Evolutionary conservation across 2,113 vertebrate genomes (phyloP).

Genomic region (Anguilla rostrata): DNA sequence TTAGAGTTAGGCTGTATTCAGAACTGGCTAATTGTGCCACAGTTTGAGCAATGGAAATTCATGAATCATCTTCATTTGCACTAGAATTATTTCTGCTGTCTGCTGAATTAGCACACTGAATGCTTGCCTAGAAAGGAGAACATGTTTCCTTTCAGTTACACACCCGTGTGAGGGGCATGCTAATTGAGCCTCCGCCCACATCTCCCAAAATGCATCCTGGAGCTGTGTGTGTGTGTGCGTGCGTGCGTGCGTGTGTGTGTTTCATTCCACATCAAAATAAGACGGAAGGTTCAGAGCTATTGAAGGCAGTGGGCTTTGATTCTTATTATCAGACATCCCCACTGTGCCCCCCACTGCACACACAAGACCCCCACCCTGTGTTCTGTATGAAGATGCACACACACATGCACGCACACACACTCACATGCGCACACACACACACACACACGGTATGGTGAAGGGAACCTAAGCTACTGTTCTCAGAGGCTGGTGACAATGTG

Average conservation of each 20-base stretch:
- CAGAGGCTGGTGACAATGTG: not conserved
- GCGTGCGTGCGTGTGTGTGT: not conserved
- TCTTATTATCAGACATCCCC: not conserved
- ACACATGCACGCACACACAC: not conserved
- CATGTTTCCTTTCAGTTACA: slow-evolving; percentile 5
- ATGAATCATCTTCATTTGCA: slow-evolving; percentile 2
- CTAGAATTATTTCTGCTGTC: not conserved
- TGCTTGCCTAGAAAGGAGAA: not conserved
- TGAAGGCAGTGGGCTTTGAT: not conserved
- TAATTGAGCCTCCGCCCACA: slow-evolving; percentile 7
- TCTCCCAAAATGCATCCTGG: too few species aligned
- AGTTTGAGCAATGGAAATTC: not conserved
- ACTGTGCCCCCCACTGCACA: not conserved
- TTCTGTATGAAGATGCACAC: not conserved
- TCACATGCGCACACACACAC: not conserved
- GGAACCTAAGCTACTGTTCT: not conserved
- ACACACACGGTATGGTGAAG: not conserved
- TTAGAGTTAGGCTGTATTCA: not conserved
- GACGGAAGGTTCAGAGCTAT: not conserved
- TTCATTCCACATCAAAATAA: not conserved
- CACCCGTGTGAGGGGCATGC: not conserved
- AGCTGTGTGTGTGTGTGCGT: too few species aligned
- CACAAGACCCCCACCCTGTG: not conserved
- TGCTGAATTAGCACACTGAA: not conserved
- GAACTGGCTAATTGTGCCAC: not conserved